A percentile compares a stretch with the other conserved stretches of the same genome.
Evolutionary conservation across 2,888 invertebrate species (phyloP).

Genomic region (Nymphalis polychloros): DNA sequence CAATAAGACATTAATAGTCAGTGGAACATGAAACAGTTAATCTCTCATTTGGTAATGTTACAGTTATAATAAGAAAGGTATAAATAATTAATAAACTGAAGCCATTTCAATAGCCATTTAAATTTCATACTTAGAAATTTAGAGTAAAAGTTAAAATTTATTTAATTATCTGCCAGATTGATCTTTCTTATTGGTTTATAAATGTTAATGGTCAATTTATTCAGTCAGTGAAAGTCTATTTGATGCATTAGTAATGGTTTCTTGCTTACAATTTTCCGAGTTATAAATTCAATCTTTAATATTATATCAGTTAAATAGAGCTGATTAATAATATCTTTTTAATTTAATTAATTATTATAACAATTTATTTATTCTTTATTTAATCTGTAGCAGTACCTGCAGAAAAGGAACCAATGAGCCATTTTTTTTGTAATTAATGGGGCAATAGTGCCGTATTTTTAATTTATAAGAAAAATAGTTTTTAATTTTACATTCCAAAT

Average conservation of each 20-base stretch:
- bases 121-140: conserved; percentile 5
- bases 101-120: neutral
- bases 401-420: conserved; percentile 68
- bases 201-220: conserved; percentile 13
- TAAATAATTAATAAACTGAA: neutral
- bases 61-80: conserved; percentile 17
- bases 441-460: conserved; percentile 58
- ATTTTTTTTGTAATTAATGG: conserved; percentile 50
- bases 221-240: conserved; percentile 13
- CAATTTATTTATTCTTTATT: conserved; percentile 42
- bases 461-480: conserved; percentile 38
- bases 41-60: conserved; percentile 19
- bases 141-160: conserved; percentile 15
- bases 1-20: conserved; percentile 51
- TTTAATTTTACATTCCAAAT: conserved; percentile 54
- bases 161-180: neutral
- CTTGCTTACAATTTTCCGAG: conserved; percentile 1
- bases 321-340: conserved; percentile 15
- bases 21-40: conserved; percentile 18
- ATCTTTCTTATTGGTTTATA: conserved; percentile 18
- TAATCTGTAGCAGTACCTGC: conserved; percentile 62
- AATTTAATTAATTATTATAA: conserved; percentile 31
- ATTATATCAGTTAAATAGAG: neutral
- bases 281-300: neutral
- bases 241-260: conserved; percentile 1